phyloP scores from a whole-genome alignment of 2,113 vertebrate species.

The Hipposideros armiger region DNA sequence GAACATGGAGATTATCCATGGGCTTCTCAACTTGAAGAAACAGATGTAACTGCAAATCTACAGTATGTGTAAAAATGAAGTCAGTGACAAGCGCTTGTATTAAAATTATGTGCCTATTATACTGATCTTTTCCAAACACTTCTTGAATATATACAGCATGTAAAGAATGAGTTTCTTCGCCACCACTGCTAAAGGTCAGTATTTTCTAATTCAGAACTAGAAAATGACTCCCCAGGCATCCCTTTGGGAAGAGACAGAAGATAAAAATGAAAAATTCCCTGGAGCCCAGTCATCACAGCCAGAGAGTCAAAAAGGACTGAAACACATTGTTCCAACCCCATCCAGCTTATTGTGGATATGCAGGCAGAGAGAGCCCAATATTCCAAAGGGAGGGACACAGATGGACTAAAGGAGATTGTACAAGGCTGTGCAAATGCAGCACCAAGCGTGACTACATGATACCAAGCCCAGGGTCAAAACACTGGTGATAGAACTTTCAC shows the following conservation, averaged over 20 bases:
- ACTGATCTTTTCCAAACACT: neutral
- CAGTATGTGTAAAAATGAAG: neutral
- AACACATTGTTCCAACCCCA: too few relatives aligned
- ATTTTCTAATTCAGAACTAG: slow-evolving; percentile 46
- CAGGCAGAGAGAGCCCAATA: neutral
- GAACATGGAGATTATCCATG: neutral
- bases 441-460: neutral
- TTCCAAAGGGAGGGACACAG: slow-evolving; percentile 19
- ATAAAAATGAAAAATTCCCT: slow-evolving; percentile 47
- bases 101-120: neutral
- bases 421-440: neutral
- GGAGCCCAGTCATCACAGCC: neutral
- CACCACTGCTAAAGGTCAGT: neutral
- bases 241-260: slow-evolving; percentile 18
- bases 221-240: neutral
- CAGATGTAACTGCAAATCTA: neutral
- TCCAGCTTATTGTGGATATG: neutral
- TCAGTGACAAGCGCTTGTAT: neutral
- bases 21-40: neutral
- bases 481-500: neutral
- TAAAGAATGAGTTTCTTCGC: neutral
- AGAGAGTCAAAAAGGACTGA: neutral
- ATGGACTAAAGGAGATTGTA: neutral
- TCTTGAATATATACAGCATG: neutral
- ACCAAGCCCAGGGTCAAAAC: neutral